Conservation (phyloP, 2,113 vertebrate species). For the Delphinus delphis region DNA sequence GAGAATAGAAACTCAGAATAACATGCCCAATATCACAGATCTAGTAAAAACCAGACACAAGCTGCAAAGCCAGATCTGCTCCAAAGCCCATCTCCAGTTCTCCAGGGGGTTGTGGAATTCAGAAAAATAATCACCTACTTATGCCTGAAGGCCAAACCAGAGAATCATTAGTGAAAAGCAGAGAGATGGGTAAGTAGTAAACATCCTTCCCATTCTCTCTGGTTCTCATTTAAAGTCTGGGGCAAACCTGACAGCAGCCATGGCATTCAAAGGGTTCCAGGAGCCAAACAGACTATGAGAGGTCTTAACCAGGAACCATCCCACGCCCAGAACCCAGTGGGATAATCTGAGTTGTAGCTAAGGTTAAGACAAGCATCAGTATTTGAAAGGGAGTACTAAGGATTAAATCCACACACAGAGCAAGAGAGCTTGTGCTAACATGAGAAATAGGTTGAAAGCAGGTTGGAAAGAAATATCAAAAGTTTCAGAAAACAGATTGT, state of each 20-base stretch:
- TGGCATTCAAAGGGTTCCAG: neutral
- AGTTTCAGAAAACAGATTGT: neutral
- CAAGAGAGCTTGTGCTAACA: neutral
- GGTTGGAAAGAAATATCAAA: neutral
- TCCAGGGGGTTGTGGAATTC: neutral
- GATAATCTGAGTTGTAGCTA: neutral
- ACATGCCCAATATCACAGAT: neutral
- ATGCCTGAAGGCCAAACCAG: neutral
- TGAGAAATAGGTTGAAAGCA: neutral
- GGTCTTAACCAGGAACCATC: neutral
- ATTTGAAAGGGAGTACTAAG: neutral
- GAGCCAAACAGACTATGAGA: neutral
- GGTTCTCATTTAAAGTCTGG: neutral
- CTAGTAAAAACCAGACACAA: neutral
- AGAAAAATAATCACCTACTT: neutral
- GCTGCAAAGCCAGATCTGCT: neutral
- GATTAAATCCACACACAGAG: neutral
- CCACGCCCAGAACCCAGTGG: neutral
- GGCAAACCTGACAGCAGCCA: fast-evolving
- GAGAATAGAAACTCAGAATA: neutral
- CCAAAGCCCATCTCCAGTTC: neutral
- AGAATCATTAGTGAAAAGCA: neutral
- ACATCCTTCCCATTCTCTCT: neutral
- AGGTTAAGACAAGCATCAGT: neutral
- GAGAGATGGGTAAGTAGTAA: neutral